Percentiles rank a stretch among this genome's conserved stretches.
phyloP scores from a whole-genome alignment of 1,140 invertebrate genomes.

The Drosophila auraria region DNA sequence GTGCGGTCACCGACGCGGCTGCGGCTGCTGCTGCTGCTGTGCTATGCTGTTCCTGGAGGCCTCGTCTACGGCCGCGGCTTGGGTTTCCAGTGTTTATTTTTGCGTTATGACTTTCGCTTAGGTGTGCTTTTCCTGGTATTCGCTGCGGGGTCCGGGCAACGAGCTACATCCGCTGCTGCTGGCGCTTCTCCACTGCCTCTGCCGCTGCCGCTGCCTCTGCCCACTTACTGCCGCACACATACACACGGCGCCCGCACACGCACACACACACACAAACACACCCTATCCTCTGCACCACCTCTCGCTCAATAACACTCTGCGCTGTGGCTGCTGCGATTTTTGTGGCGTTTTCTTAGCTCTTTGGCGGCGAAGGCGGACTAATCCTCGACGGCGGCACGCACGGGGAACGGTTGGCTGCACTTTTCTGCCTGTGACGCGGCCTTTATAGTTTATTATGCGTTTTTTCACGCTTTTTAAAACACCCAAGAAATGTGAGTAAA shows the following conservation, averaged over 20 bases:
- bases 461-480: slow-evolving; percentile 79
- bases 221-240: slow-evolving; percentile 60
- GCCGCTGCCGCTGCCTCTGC: slow-evolving; percentile 68
- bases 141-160: slow-evolving; percentile 34
- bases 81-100: slow-evolving; percentile 61
- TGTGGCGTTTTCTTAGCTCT: slow-evolving; percentile 17
- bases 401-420: slow-evolving; percentile 41
- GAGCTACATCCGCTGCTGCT: slow-evolving; percentile 57
- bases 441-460: slow-evolving; percentile 66
- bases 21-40: slow-evolving; percentile 30
- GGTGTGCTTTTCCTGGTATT: slow-evolving; percentile 50
- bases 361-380: slow-evolving; percentile 9
- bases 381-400: slow-evolving; percentile 23
- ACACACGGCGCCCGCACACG: slow-evolving; percentile 46
- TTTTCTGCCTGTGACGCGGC: slow-evolving; percentile 50
- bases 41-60: slow-evolving; percentile 38
- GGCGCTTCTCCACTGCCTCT: slow-evolving; percentile 37
- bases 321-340: slow-evolving; percentile 34
- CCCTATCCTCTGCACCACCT: slow-evolving; percentile 55
- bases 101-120: slow-evolving; percentile 31
- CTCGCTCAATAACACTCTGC: slow-evolving; percentile 71
- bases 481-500: slow-evolving; percentile 79
- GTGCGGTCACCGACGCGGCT: slow-evolving; percentile 72
- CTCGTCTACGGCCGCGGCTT: slow-evolving; percentile 23
- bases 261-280: slow-evolving; percentile 46